A percentile compares a stretch with the other conserved stretches of the same genome.
phyloP scores from a whole-genome alignment of 2,888 invertebrate genomes.

The Lasioglossum zephyrum region DNA sequence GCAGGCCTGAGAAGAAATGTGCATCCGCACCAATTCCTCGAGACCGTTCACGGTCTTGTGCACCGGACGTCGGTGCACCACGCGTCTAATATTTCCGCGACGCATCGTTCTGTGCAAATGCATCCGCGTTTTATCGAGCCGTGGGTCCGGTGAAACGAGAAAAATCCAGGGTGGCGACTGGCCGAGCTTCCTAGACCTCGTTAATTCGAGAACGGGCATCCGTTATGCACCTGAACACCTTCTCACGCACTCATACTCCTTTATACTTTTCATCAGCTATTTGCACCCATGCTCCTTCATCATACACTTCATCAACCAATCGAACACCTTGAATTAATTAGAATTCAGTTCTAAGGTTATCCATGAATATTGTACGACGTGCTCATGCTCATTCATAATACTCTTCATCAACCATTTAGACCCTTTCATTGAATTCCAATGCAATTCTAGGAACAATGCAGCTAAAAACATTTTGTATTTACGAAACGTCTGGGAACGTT shows the following conservation, averaged over 20 bases:
- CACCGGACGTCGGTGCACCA: neutral
- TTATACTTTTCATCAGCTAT: neutral
- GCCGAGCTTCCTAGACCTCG: slow-evolving; percentile 63
- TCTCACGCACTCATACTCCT: slow-evolving; percentile 31
- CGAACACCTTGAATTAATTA: slow-evolving; percentile 21
- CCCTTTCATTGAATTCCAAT: neutral
- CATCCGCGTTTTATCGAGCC: slow-evolving; percentile 40
- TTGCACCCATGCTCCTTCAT: slow-evolving; percentile 11
- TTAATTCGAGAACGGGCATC: slow-evolving; percentile 65
- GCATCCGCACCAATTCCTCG: slow-evolving; percentile 11
- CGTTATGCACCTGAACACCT: slow-evolving; percentile 66
- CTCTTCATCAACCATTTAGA: neutral
- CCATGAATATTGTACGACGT: neutral
- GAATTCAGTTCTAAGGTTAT: neutral
- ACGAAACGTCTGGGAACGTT: neutral
- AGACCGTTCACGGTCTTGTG: neutral
- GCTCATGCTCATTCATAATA: neutral
- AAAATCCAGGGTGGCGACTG: slow-evolving; percentile 33
- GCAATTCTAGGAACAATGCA: neutral
- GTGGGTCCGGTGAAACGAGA: slow-evolving; percentile 29
- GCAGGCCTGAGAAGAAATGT: neutral
- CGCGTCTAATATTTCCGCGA: slow-evolving; percentile 16
- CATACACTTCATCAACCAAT: neutral
- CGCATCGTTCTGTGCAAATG: slow-evolving; percentile 27
- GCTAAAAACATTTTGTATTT: neutral